Evolutionary conservation across 2,113 vertebrate species (phyloP), one percentile per base, ranked within the genome.

Genomic region (Stictonetta naevosa): DNA sequence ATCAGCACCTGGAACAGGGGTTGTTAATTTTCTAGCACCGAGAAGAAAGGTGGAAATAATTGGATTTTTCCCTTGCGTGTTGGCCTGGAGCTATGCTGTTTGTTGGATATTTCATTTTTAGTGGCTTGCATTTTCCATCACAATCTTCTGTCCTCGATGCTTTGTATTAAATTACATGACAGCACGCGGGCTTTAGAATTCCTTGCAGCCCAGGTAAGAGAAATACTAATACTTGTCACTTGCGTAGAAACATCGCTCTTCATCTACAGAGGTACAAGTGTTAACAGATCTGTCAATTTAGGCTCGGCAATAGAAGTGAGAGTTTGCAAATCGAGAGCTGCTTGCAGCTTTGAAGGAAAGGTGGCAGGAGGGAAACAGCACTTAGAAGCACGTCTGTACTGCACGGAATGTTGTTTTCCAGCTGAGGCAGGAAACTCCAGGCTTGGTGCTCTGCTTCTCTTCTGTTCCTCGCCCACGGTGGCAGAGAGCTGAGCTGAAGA

Each of bases 111-210:
- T 66, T 63, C 4, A 10, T 33, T 59, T 66, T 74, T 33, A 59
- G 18, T 74, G 64, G 18, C 38, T 83, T 50, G 11, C 3, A 1
- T 76, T 82, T 67, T 59, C n/a, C 60, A 8, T 50, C 74, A 28
- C 55, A 33, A 4, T 69, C 46, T 18, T 28, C 0, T 34, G 26
- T 40, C 38, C 13, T 22, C 0, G 0, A 13, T 66, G n/a, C 52
- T 81, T 66, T 58, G 13, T 60, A 2, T 46, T 52, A 2, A 17
- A 0, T 44, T 36, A 14, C 11, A 2, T 33, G 72, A 8, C 36
- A 36, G 5, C 34, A 25, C 33, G 4, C 17, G 59, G 38, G 14
- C 75, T 67, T 33, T 7, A n/a, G 87, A 46, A 44, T 28, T 84
- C 42, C n/a, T 79, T 81, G 62, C 56, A 66, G 77, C 40, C 17